phyloP scores from a whole-genome alignment of 2,113 vertebrate genomes.

The Ramphastos sulfuratus region DNA sequence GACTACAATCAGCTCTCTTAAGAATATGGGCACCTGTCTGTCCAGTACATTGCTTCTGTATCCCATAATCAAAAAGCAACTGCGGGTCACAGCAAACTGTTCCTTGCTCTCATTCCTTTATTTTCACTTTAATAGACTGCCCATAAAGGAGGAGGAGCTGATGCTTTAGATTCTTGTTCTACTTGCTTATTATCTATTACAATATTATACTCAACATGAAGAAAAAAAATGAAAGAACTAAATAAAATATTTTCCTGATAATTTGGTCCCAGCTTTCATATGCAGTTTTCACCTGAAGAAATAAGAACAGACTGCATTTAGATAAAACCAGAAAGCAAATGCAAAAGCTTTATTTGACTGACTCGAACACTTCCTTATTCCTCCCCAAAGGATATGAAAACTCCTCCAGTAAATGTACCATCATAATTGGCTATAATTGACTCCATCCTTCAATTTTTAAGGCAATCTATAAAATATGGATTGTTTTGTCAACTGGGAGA shows the following conservation, averaged over 20 bases:
- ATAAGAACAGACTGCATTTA: background rate
- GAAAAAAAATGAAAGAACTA: background rate
- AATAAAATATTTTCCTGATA: constrained; percentile 10
- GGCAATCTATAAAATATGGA: constrained; percentile 77
- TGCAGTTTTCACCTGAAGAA: constrained; percentile 27
- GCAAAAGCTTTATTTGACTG: constrained; percentile 70
- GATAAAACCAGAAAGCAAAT: constrained; percentile 42
- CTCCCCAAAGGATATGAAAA: constrained; percentile 75
- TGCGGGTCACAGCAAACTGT: background rate
- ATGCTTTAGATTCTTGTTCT: background rate
- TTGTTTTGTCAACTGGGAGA: constrained; percentile 75
- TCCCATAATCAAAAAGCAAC: background rate
- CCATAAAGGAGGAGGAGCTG: background rate
- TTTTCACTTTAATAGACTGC: background rate
- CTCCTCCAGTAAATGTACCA: constrained; percentile 71
- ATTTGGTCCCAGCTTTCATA: background rate
- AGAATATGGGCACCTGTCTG: background rate
- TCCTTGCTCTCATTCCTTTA: background rate
- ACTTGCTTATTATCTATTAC: background rate
- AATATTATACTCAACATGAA: background rate
- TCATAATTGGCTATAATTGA: constrained; percentile 79
- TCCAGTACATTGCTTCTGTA: background rate
- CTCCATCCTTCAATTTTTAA: constrained; percentile 78
- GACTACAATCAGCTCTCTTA: background rate
- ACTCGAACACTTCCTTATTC: constrained; percentile 70